Evolutionary conservation across 2,888 invertebrate species (phyloP), one percentile per base, ranked within the genome.

Genomic region (Himalopsyche japonica): DNA sequence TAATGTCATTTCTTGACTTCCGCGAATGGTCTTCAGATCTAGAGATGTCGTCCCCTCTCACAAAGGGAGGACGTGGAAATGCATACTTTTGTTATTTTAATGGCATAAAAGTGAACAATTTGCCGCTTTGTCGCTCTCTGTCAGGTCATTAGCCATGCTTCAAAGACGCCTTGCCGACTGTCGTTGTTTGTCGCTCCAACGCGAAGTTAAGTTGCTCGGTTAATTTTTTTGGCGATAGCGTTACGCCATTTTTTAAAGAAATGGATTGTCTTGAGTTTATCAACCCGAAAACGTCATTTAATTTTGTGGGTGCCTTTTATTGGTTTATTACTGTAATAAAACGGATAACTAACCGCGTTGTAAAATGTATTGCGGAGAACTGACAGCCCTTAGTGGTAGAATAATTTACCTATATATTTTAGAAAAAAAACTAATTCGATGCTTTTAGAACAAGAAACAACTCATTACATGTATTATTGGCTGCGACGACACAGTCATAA

Each of bases 51-150:
- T 15, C 70, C 57, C 70, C 30, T 70, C 30, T 24, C 27, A 70
- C 70, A 70, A 70, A 70, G 70, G 70, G 70, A 70, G 70, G 70
- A 70, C 70, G 70, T 70, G 48, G 18, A 64, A 82, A 70, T 70
- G 79, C 79, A 30, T 57, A 32, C 70, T 70, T 78, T 82, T 82
- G 76, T 82, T 82, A 79, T 82, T 79, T 82, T 47, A 79, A 82
- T 82, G 82, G 6, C 47, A 32, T 79, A 24, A 79, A 79, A 64
- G 49, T 47, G 57, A 43, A 47, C 76, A 79, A 79, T 82, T 82
- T 57, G 82, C 64, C 82, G 82, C 34, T 48, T n/a, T 79, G 79
- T 48, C 48, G 82, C 76, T 76, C 76, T 48, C 78, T 37, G 78
- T 48, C 82, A 57, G 77, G 27, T 77, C 43, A 77, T 77, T 77